Base-by-base conservation (phyloP, 1,140 invertebrate genomes). In the Heliconius hermathena region DNA sequence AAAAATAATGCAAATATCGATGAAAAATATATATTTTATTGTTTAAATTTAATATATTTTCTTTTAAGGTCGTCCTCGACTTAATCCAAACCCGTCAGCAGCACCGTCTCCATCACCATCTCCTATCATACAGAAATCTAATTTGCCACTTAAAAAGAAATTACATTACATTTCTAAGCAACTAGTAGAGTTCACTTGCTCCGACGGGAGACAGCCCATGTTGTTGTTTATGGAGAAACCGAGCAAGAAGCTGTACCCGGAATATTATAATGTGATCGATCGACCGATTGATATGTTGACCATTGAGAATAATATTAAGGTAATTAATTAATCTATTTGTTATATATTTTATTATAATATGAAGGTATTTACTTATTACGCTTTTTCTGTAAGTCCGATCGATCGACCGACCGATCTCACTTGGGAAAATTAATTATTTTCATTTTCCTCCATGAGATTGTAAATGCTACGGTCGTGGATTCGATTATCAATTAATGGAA, bases 151-250 rank as follows among this genome's bases (percentile, higher is more conserved):
- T 18, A 98, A 97, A 84, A 97, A 97, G 85, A 96, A 97, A 87
- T 95, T 97, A 11, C 96, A 97, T 82, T 95, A 95, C 71, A 95
- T 98, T 52, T 96, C 97, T 70, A 97, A 97, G 86, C 97, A 97
- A 84, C 94, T 98, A 29, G 95, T 97, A 52, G 97, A 98, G 89
- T 97, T 96, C 90, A 96, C 97, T 16, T 97, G 96, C 95, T 96
- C 95, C 0, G 97, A 98, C 88, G 98, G 97, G 9, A 95, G 99
- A 41, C 96, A 97, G 79, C 97, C 98, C 1, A 98, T 99, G 94
- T 94, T 98, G 60, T 96, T 98, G 84, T 99, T 99, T 89, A 98
- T 99, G 97, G 98, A 99, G 91, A 98, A 99, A 90, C 99, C 99
- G 5, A 99, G 98, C 1, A 98, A 98, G 88, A 99, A 99, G 91